Evolutionary conservation across 1,140 invertebrate genomes (phyloP).

Genomic region (Atta cephalotes): DNA sequence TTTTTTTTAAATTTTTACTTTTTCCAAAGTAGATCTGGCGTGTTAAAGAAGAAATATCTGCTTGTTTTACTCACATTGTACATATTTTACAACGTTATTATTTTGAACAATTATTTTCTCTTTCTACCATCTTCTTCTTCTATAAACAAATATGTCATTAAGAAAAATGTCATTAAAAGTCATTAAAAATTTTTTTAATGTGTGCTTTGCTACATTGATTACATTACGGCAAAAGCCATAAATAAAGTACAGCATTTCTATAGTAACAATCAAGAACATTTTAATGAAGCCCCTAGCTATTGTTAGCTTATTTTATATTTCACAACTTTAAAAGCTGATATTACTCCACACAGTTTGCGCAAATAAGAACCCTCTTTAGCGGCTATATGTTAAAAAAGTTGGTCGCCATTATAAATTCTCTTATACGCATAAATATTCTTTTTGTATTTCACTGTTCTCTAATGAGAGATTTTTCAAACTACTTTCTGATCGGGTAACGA

Average conservation of each 20-base stretch:
- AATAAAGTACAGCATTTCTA: not conserved
- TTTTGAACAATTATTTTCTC: not conserved
- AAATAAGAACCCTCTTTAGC: slow-evolving; percentile 45
- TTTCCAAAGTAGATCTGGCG: not conserved
- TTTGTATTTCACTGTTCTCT: slow-evolving; percentile 30
- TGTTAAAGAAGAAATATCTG: not conserved
- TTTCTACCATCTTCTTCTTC: not conserved
- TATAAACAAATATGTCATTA: not conserved
- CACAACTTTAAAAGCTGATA: slow-evolving; percentile 21
- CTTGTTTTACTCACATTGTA: not conserved
- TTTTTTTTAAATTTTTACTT: not conserved
- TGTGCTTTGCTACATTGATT: not conserved
- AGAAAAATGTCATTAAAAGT: not conserved
- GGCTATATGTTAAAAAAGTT: slow-evolving; percentile 25
- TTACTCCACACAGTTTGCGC: slow-evolving; percentile 34
- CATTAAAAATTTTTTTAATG: not conserved
- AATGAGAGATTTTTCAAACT: slow-evolving; percentile 48
- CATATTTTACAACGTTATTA: not conserved
- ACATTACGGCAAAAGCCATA: not conserved
- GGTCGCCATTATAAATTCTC: slow-evolving; percentile 31
- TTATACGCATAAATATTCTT: slow-evolving; percentile 28
- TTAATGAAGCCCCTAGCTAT: slow-evolving; percentile 27
- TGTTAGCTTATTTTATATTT: slow-evolving; percentile 30
- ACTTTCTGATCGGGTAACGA: slow-evolving; percentile 19
- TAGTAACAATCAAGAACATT: slow-evolving; percentile 9